These are phyloP conservation scores for Eupsilia transversa DNA, from an alignment of 2,888 invertebrate genomes.

Conservation along the genomic window DNA sequence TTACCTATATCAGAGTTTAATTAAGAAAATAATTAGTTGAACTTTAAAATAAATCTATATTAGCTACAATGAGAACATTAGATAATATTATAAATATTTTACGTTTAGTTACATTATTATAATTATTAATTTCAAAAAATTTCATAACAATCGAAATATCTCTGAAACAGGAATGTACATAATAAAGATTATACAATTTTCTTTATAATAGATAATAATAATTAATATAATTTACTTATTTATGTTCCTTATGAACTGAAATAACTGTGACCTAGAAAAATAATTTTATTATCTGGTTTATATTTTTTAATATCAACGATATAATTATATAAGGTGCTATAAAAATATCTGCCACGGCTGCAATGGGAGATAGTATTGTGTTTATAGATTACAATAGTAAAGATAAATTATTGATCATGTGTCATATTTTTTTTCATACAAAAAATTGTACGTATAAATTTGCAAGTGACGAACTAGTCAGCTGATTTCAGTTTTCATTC, in stretches of 20 bases:
- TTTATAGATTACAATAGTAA: too few species aligned
- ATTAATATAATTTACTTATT: slow-evolving; percentile 67
- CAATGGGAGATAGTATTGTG: too few species aligned
- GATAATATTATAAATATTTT: slow-evolving; percentile 48
- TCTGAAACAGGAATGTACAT: slow-evolving; percentile 74
- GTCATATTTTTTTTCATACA: too few species aligned
- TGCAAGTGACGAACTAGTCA: too few species aligned
- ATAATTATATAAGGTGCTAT: too few species aligned
- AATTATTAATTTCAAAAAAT: slow-evolving; percentile 63
- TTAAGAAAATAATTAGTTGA: slow-evolving; percentile 26
- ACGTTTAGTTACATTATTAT: slow-evolving; percentile 48
- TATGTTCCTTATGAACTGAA: slow-evolving; percentile 68
- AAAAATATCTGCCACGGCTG: too few species aligned
- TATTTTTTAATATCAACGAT: slow-evolving; percentile 65
- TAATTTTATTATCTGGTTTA: slow-evolving; percentile 66
- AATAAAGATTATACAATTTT: slow-evolving; percentile 65
- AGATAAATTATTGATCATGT: too few species aligned
- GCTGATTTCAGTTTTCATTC: too few species aligned
- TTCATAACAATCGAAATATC: slow-evolving; percentile 69
- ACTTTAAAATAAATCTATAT: slow-evolving; percentile 39
- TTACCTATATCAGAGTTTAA: neutral
- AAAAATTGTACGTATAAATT: too few species aligned
- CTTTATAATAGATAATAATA: slow-evolving; percentile 51
- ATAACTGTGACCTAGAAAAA: slow-evolving; percentile 73
- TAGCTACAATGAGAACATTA: slow-evolving; percentile 41